Conservation (phyloP, 1,140 invertebrate species). For the Helicorthomorpha holstii region DNA sequence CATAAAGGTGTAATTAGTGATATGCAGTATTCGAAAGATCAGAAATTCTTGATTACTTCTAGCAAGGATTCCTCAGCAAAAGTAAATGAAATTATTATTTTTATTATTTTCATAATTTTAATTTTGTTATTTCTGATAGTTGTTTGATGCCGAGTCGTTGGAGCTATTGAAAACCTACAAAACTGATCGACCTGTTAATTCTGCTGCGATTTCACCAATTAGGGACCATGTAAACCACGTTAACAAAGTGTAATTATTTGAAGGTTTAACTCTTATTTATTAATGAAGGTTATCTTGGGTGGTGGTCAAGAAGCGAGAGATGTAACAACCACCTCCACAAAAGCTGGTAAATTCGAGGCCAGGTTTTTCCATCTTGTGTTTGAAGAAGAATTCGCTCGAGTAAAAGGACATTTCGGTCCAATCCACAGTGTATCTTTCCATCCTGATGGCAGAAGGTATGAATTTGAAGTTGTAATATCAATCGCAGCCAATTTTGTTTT, state of each 20-base stretch:
- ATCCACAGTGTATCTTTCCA: slow-evolving; percentile 98
- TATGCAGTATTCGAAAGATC: slow-evolving; percentile 84
- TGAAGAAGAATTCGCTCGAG: slow-evolving; percentile 94
- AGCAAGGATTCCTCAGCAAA: slow-evolving; percentile 88
- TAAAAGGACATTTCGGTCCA: slow-evolving; percentile 99
- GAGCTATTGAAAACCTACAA: slow-evolving; percentile 83
- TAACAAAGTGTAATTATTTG: too few species aligned
- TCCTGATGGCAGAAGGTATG: slow-evolving; percentile 74
- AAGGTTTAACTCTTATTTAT: slow-evolving; percentile 8
- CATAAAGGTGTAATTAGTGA: slow-evolving; percentile 83
- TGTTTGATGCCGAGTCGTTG: slow-evolving; percentile 75
- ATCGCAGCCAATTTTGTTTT: background rate
- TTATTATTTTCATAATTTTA: background rate
- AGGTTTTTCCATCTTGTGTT: slow-evolving; percentile 97
- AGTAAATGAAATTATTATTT: slow-evolving; percentile 17
- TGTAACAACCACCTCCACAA: slow-evolving; percentile 90
- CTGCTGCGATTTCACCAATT: slow-evolving; percentile 86
- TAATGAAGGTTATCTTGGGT: slow-evolving; percentile 65
- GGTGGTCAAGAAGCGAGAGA: slow-evolving; percentile 98
- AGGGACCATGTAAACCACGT: slow-evolving; percentile 77
- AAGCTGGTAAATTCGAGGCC: slow-evolving; percentile 94
- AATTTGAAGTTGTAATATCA: background rate
- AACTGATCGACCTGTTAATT: slow-evolving; percentile 91
- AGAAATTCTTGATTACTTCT: slow-evolving; percentile 90
- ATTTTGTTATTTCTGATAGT: slow-evolving; percentile 18